A percentile compares a stretch with the other conserved stretches of the same genome.
Evolutionary conservation across 2,113 vertebrate species (phyloP).

Genomic region (Tympanuchus pallidicinctus): DNA sequence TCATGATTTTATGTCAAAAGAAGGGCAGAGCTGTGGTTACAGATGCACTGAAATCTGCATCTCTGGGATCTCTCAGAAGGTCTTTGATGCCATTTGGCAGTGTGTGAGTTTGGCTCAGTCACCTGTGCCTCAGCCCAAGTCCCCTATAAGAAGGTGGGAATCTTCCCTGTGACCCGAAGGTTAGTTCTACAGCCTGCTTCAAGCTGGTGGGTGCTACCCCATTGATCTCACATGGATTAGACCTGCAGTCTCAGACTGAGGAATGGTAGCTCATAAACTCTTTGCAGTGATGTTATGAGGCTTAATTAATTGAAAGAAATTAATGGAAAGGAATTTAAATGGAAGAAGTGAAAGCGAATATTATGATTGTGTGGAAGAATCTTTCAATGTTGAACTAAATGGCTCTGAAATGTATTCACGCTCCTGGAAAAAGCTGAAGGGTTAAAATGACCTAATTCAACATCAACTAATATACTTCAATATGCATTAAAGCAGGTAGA

Average conservation of each 20-base stretch:
- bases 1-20: slow-evolving; percentile 17
- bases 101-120: neutral
- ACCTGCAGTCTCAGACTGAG: neutral
- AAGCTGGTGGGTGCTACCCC: neutral
- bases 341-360: neutral
- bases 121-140: neutral
- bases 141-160: neutral
- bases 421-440: slow-evolving; percentile 34
- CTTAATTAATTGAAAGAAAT: slow-evolving; percentile 47
- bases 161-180: neutral
- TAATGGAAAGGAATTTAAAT: slow-evolving; percentile 34
- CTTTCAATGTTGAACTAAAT: slow-evolving; percentile 27
- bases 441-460: slow-evolving; percentile 63
- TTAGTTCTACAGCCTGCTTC: neutral
- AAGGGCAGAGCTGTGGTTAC: neutral
- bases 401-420: slow-evolving; percentile 4
- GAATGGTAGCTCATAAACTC: neutral
- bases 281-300: neutral
- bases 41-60: neutral
- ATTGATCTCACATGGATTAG: neutral
- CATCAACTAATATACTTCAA: slow-evolving; percentile 41
- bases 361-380: neutral
- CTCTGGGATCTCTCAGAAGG: slow-evolving; percentile 1
- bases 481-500: slow-evolving; percentile 58
- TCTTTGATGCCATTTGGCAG: neutral